Percentiles rank a stretch among this genome's conserved stretches.
Conservation (phyloP, 2,113 vertebrate genomes). For the Herpetotheres cachinnans region DNA sequence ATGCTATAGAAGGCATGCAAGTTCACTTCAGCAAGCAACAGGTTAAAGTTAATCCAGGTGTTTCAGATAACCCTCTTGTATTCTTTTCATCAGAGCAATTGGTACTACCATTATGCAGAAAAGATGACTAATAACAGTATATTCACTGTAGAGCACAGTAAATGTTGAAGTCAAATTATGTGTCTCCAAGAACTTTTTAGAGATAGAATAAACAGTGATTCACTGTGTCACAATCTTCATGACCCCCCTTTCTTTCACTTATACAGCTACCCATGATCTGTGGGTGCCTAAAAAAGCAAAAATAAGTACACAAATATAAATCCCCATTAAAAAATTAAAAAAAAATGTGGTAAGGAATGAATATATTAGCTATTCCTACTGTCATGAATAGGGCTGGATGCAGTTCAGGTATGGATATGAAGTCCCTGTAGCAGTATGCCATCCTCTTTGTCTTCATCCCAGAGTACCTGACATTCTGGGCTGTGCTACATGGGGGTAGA, state of each 20-base stretch:
- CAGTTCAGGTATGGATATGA: neutral
- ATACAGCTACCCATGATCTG: neutral
- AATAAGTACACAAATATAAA: neutral
- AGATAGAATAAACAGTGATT: conserved; percentile 38
- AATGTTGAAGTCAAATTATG: conserved; percentile 11
- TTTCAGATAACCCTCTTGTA: neutral
- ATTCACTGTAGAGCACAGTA: neutral
- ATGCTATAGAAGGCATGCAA: neutral
- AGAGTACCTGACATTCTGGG: neutral
- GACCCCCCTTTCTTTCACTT: neutral
- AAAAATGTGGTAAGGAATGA: neutral
- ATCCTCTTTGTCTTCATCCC: neutral
- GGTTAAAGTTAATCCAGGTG: neutral
- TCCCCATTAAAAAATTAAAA: neutral
- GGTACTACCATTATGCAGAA: neutral
- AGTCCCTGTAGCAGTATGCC: neutral
- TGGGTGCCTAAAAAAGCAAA: neutral
- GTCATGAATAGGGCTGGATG: neutral
- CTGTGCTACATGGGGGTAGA: neutral
- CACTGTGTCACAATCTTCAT: neutral
- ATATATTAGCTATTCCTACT: neutral
- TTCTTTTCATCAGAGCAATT: neutral
- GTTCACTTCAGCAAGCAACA: neutral
- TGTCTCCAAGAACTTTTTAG: neutral
- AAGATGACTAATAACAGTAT: neutral